Conservation (phyloP, 1,140 invertebrate genomes). For the Diachasmimorpha longicaudata region DNA sequence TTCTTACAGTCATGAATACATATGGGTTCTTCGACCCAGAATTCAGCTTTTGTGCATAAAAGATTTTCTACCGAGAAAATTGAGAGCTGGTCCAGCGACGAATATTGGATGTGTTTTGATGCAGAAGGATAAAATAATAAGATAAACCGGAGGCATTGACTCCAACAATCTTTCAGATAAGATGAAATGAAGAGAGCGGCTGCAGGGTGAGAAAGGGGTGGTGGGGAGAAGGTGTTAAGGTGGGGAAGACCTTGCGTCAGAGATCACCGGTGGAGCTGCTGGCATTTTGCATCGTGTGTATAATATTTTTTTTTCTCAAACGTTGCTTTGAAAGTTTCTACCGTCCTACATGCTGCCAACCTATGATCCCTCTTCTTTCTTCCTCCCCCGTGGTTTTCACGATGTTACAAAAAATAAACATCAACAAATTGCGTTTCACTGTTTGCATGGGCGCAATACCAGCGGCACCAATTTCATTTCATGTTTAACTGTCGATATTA, state of each 20-base stretch:
- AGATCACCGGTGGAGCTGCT: slow-evolving; percentile 40
- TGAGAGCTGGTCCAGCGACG: background rate
- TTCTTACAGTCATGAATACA: slow-evolving; percentile 41
- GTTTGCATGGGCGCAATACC: background rate
- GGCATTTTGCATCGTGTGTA: slow-evolving; percentile 41
- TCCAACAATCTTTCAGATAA: background rate
- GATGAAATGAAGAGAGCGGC: background rate
- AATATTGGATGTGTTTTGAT: background rate
- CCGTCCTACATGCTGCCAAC: slow-evolving; percentile 28
- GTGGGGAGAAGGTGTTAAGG: background rate
- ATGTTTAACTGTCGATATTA: slow-evolving; percentile 6
- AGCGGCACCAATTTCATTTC: background rate
- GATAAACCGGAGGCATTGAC: background rate
- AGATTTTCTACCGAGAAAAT: background rate
- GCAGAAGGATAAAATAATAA: background rate
- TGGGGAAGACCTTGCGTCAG: slow-evolving; percentile 39
- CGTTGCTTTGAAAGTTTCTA: slow-evolving; percentile 40
- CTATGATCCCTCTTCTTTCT: slow-evolving; percentile 11
- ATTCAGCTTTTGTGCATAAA: slow-evolving; percentile 9
- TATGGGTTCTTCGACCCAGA: slow-evolving; percentile 34
- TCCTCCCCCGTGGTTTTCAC: background rate
- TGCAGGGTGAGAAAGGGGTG: background rate
- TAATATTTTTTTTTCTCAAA: background rate
- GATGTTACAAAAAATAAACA: background rate
- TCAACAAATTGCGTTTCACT: slow-evolving; percentile 5